Conservation (phyloP, 2,797 vertebrate species). For the Sphaeramia orbicularis region DNA sequence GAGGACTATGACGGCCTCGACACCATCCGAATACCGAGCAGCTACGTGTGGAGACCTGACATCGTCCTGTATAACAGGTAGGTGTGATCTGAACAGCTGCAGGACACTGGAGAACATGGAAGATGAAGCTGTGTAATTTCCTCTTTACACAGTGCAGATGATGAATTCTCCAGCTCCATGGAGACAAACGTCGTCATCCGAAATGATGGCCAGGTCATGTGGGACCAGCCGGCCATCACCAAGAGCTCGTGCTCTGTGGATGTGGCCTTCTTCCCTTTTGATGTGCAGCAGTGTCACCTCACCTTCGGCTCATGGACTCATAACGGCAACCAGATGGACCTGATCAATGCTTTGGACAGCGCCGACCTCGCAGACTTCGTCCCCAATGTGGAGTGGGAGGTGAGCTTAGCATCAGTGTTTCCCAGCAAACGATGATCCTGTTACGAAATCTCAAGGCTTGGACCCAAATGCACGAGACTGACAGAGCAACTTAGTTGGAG, state of each 20-base stretch:
- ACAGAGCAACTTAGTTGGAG: too few relatives aligned
- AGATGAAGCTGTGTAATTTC: background rate
- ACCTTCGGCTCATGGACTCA: constrained; percentile 95
- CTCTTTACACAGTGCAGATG: constrained; percentile 82
- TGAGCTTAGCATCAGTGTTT: constrained; percentile 26
- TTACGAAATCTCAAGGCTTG: too few relatives aligned
- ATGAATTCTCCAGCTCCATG: constrained; percentile 88
- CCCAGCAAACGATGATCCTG: rapidly evolving
- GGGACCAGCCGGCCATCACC: constrained; percentile 93
- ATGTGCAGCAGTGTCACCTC: constrained; percentile 88
- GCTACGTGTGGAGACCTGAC: constrained; percentile 92
- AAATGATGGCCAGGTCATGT: constrained; percentile 87
- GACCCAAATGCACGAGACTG: too few relatives aligned
- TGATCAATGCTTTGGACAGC: constrained; percentile 80
- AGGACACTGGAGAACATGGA: too few relatives aligned
- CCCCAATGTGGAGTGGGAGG: constrained; percentile 93
- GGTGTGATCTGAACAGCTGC: too few relatives aligned
- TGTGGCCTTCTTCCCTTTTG: constrained; percentile 93
- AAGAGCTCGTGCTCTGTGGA: constrained; percentile 94
- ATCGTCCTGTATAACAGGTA: constrained; percentile 95
- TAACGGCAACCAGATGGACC: constrained; percentile 92
- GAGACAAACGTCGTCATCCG: constrained; percentile 92
- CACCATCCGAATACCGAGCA: constrained; percentile 91
- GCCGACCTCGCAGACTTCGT: constrained; percentile 90
- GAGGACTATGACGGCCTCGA: constrained; percentile 90